Evolutionary conservation across 2,888 invertebrate genomes (phyloP).

Genomic region (Tetropium fuscum): DNA sequence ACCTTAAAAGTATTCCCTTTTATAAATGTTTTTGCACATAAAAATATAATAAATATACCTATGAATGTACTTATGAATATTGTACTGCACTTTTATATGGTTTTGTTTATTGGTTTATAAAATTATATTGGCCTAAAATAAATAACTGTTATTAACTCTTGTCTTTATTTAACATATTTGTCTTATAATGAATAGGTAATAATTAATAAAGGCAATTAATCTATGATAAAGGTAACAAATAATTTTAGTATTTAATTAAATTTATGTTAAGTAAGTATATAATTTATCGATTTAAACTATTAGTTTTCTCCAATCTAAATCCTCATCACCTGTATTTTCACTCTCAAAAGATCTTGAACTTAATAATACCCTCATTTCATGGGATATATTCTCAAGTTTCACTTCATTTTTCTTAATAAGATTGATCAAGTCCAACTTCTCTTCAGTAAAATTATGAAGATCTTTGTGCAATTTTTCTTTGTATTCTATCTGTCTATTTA

Average conservation of each 20-base stretch:
- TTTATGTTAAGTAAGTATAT: background rate
- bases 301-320: slow-evolving; percentile 23
- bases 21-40: slow-evolving; percentile 31
- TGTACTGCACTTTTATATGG: slow-evolving; percentile 32
- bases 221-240: background rate
- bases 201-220: too few relatives aligned
- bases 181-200: too few relatives aligned
- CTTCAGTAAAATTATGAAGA: slow-evolving; percentile 19
- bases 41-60: slow-evolving; percentile 17
- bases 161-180: background rate
- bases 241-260: background rate
- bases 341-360: background rate
- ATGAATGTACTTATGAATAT: slow-evolving; percentile 29
- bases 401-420: slow-evolving; percentile 16
- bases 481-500: background rate
- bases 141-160: background rate
- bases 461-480: background rate
- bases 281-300: background rate
- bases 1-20: slow-evolving; percentile 11
- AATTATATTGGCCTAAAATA: slow-evolving; percentile 33
- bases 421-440: slow-evolving; percentile 23
- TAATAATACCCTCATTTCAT: slow-evolving; percentile 9
- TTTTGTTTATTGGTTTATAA: slow-evolving; percentile 30
- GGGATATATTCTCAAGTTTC: slow-evolving; percentile 21
- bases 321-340: background rate